Evolutionary conservation across 2,888 invertebrate species (phyloP).

Genomic region (Barypeithes pellucidus): DNA sequence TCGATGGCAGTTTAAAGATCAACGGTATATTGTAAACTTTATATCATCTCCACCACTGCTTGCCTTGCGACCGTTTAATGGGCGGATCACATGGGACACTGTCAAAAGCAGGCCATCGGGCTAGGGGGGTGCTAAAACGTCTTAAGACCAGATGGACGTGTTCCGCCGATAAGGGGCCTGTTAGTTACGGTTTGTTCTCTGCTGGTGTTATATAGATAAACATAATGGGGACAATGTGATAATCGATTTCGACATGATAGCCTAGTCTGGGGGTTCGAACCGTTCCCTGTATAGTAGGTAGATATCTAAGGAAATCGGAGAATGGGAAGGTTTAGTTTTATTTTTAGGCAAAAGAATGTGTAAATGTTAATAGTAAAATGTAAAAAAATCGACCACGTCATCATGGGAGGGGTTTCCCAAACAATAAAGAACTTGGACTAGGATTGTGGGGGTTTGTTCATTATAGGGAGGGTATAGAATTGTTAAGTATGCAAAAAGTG

Average conservation of each 20-base stretch:
- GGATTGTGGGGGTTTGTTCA: no score
- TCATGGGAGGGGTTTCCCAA: no score
- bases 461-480: no score
- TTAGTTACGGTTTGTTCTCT: conserved; percentile 30
- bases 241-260: conserved; percentile 27
- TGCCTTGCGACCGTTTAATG: conserved; percentile 9
- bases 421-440: no score
- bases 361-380: no score
- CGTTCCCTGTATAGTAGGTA: not conserved
- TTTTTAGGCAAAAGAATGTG: no score
- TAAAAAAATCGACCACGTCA: no score
- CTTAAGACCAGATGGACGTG: conserved; percentile 46
- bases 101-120: conserved; percentile 33
- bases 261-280: not conserved
- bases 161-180: conserved; percentile 36
- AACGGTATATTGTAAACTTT: no score
- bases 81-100: conserved; percentile 29
- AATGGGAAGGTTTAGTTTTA: no score
- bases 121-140: conserved; percentile 41
- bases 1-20: no score
- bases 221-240: conserved; percentile 31
- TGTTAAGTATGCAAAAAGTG: no score
- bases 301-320: not conserved
- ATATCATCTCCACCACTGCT: conserved; percentile 32
- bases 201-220: conserved; percentile 37